Base-by-base conservation (phyloP, 2,888 invertebrate species). In the Cylindroiulus punctatus region DNA sequence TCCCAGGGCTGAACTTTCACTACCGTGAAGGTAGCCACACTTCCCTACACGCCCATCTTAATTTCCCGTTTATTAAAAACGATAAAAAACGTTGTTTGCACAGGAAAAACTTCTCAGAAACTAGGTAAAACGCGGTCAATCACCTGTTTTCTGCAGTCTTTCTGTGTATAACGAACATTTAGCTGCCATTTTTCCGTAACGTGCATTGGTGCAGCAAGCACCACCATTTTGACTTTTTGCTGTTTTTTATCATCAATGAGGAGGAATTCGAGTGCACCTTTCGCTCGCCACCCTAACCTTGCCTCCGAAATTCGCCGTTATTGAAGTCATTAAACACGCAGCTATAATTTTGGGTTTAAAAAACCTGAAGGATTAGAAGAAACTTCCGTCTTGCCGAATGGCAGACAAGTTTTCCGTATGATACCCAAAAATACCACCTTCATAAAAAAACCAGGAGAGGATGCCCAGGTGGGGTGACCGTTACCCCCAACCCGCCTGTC, bases 381-480 rank as follows among this genome's bases (percentile, higher is more conserved):
- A 65, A 65, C 65, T 65, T 65, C 65, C 65, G 65, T 65, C 65
- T 65, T 65, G 19, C 22, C 26, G 26, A 65, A 17, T 3, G 26
- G 10, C 22, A 65, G 65, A 65, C 65, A 10, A 65, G 65, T 65
- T 65, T 65, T 65, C 65, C 65, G 65, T 65, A 26, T 65, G 26
- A 65, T 65, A 26, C 26, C 65, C 65, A 7, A 65, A 65, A 65
- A 65, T 65, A 65, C 65, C 65, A 65, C 22, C 65, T 65, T 26
- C 26, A 22, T 65, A 65, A 65, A 65, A 44, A 65, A 65, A 65
- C 65, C 22, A 65, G 52, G 19, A 52, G 52, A 26, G 65, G 65
- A 65, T 65, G 65, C 65, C 65, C 65, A 65, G 65, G 65, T 57
- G 52, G 65, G 65, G 65, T 65, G 65, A 65, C 65, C 65, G 65